Conservation (phyloP, 2,888 invertebrate genomes). For the Tiliacea citrago region DNA sequence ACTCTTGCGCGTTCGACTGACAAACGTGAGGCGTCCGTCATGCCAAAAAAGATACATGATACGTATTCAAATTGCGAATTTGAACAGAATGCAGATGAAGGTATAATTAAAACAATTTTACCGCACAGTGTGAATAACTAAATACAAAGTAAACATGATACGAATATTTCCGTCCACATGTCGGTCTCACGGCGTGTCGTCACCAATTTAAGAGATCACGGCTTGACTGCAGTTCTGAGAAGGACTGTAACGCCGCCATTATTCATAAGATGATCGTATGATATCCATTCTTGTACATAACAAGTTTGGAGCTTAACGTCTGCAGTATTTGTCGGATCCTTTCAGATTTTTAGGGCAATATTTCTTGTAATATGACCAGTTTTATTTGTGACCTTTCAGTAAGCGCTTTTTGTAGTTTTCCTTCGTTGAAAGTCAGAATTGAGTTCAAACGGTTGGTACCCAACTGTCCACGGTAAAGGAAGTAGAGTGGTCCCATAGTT, state of each 20-base stretch:
- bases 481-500: background rate
- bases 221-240: constrained; percentile 79
- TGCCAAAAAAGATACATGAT: constrained; percentile 38
- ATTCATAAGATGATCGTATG: constrained; percentile 85
- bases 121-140: constrained; percentile 6
- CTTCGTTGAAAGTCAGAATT: constrained; percentile 11
- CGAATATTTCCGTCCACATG: constrained; percentile 38
- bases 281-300: constrained; percentile 81
- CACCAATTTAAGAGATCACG: constrained; percentile 68
- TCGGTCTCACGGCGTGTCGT: constrained; percentile 63
- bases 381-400: constrained; percentile 53
- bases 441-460: background rate
- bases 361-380: constrained; percentile 52
- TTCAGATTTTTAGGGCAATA: constrained; percentile 41
- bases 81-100: constrained; percentile 33
- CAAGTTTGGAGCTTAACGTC: constrained; percentile 71
- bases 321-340: constrained; percentile 62
- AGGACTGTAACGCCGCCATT: constrained; percentile 80
- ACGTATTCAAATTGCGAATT: constrained; percentile 46
- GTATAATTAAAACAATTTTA: constrained; percentile 24
- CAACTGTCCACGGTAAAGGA: background rate
- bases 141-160: constrained; percentile 38
- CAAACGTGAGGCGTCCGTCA: constrained; percentile 49
- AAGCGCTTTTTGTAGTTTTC: constrained; percentile 24
- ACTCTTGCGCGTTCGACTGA: constrained; percentile 47